A percentile compares a stretch with the other conserved stretches of the same genome.
Evolutionary conservation across 2,888 invertebrate genomes (phyloP).

Genomic region (Leistus spinibarbis): DNA sequence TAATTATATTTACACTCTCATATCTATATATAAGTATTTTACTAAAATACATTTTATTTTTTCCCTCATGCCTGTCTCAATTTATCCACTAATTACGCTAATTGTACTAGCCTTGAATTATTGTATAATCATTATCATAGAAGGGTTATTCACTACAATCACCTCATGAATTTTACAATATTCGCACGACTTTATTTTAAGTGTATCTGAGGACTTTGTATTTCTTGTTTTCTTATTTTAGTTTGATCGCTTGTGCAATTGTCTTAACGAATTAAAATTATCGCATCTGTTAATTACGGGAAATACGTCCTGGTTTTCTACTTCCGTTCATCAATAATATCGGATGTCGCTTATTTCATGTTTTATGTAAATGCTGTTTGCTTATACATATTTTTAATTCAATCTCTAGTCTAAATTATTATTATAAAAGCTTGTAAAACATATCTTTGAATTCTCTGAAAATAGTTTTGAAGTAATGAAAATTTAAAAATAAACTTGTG

Average conservation of each 20-base stretch:
- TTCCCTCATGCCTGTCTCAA: background rate
- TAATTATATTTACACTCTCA: background rate
- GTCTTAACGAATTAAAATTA: constrained; percentile 27
- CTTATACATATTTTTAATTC: too few species aligned
- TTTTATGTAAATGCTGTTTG: background rate
- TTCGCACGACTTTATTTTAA: background rate
- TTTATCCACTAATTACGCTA: background rate
- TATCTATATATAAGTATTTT: background rate
- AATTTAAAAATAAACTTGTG: background rate
- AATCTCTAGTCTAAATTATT: too few species aligned
- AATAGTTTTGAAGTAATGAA: background rate
- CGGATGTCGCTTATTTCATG: background rate
- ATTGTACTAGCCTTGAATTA: background rate
- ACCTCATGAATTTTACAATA: background rate
- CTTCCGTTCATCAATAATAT: constrained; percentile 31
- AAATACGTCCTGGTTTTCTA: constrained; percentile 24
- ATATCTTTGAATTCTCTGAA: too few species aligned
- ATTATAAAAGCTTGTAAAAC: too few species aligned
- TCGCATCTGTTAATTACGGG: constrained; percentile 29
- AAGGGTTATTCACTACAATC: background rate
- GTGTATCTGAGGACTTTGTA: background rate
- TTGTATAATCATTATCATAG: background rate
- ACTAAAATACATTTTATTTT: background rate
- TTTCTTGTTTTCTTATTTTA: background rate
- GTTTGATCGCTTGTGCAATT: constrained; percentile 21